Evolutionary conservation across 2,113 vertebrate genomes (phyloP).

Genomic region (rabbit (Oryctolagus cuniculus)): mOryCun1.1 NC_091433.1:174579501-174580000

Average conservation of each 20-base stretch:
- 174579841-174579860: background rate
- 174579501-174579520: fast-evolving
- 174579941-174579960: background rate
- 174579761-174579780: background rate
- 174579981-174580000: background rate
- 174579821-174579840: background rate
- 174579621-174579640: background rate
- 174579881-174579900: background rate
- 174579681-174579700: constrained; percentile 67
- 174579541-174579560: background rate
- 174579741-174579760: background rate
- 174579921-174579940: background rate
- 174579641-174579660: constrained; percentile 58
- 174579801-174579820: background rate
- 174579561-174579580: background rate
- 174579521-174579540: background rate
- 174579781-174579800: background rate
- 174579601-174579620: background rate
- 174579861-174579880: background rate
- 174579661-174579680: constrained; percentile 38
- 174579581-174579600: background rate
- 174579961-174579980: background rate
- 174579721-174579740: background rate
- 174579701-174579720: background rate
- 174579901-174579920: background rate